These are phyloP conservation scores for Spisula subtruncata DNA, from an alignment of 2,888 invertebrate genomes.

Conservation along the genomic window DNA sequence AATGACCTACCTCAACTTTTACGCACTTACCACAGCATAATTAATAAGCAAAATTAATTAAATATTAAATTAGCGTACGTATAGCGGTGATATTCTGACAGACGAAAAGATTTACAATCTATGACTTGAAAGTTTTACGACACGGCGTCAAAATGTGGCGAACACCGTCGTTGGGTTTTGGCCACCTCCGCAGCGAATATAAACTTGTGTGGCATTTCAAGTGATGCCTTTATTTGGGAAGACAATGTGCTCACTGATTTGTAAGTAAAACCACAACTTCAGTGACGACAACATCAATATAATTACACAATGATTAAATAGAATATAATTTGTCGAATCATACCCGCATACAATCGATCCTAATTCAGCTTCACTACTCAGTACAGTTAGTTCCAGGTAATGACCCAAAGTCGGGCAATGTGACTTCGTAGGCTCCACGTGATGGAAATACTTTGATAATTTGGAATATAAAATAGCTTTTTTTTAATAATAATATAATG, in stretches of 20 bases:
- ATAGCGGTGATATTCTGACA: conserved; percentile 28
- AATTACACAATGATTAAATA: not conserved
- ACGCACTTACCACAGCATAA: not conserved
- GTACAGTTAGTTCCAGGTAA: too few species aligned
- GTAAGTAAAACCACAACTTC: not conserved
- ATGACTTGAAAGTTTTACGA: conserved; percentile 38
- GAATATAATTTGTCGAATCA: not conserved
- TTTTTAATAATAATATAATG: too few species aligned
- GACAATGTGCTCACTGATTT: too few species aligned
- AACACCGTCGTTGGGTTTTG: not conserved
- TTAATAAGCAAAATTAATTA: not conserved
- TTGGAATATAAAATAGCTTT: too few species aligned
- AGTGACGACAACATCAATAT: not conserved
- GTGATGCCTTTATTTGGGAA: not conserved
- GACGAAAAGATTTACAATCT: conserved; percentile 25
- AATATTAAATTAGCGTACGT: conserved; percentile 20
- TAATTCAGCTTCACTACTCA: too few species aligned
- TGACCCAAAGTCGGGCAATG: too few species aligned
- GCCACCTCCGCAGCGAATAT: not conserved
- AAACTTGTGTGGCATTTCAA: not conserved
- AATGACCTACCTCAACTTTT: not conserved
- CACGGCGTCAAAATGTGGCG: not conserved
- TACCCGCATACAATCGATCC: too few species aligned
- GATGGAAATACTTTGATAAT: too few species aligned
- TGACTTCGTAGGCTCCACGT: too few species aligned